phyloP scores from a whole-genome alignment of 1,140 invertebrate genomes.

The Sycophila sp. region DNA sequence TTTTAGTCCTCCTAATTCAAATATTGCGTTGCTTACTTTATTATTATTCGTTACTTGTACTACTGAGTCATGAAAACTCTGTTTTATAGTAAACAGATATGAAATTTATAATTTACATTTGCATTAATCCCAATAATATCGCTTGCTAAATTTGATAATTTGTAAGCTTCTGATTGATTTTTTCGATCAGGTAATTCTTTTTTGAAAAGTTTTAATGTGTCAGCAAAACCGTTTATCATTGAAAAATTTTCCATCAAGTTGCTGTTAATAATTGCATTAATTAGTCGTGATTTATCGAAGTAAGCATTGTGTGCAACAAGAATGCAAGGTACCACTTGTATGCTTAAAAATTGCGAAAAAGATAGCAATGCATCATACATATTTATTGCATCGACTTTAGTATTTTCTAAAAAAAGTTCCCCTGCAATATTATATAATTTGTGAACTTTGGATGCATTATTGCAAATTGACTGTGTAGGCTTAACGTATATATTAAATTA shows the following conservation, averaged over 20 bases:
- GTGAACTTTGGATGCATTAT: slow-evolving; percentile 20
- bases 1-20: neutral
- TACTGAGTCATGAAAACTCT: neutral
- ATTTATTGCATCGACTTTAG: neutral
- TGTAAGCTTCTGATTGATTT: neutral
- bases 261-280: neutral
- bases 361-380: neutral
- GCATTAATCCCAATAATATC: neutral
- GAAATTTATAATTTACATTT: neutral
- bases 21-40: neutral
- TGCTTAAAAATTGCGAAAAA: neutral
- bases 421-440: slow-evolving; percentile 29
- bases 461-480: slow-evolving; percentile 28
- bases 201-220: neutral
- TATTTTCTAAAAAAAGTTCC: slow-evolving; percentile 30
- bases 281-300: neutral
- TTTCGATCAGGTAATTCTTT: neutral
- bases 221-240: neutral
- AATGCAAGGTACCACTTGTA: neutral
- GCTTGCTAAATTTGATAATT: neutral
- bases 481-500: slow-evolving; percentile 32
- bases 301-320: neutral
- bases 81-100: neutral
- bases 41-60: neutral
- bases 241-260: neutral